Base-by-base conservation (phyloP, 1,140 invertebrate species). In the Eriosoma lanigerum region DNA sequence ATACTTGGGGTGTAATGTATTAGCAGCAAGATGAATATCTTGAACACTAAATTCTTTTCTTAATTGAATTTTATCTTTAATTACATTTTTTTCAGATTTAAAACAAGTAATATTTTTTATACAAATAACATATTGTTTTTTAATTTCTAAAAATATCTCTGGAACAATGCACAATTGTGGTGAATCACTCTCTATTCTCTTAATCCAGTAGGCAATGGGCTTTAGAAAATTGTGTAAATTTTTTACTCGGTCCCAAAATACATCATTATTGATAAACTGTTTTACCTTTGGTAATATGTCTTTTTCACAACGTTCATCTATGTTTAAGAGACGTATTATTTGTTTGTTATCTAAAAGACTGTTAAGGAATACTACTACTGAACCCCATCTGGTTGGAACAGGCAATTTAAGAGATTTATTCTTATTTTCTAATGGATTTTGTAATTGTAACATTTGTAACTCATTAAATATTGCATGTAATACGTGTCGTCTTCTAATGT, bases 41-140 rank as follows among this genome's bases (percentile, higher is more conserved):
- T 81, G 58, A 38, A 68, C 56, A 19, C 56, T 44, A 13, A 66
- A 50, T 48, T 26, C 46, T 50, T 81, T 81, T n/a, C 62, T 62
- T 8, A 8, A 52, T 50, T 52, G 38, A 6, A 50, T 52, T 50
- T 50, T 50, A 72, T 72, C 46, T 72, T 48, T 50, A 48, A 52
- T 72, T 5, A 8, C 12, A 19, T 72, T 24, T 72, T 52, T 52
- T 72, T 48, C 50, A 26, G 15, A 3, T 29, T 44, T 12, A 32
- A 29, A 17, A 17, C 62, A 32, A 66, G 38, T 6, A 29, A n/a
- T 26, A 62, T 62, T 62, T 32, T 62, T 9, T 62, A 62, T 62
- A 9, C 83, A 38, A 85, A 50, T 13, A 83, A 82, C 72, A 84
- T 83, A 78, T 84, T 84, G 62, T 84, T 82, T 60, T 29, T 29